Evolutionary conservation across 2,888 invertebrate genomes (phyloP), one percentile per base, ranked within the genome.

Genomic region (Abscondita cerata): DNA sequence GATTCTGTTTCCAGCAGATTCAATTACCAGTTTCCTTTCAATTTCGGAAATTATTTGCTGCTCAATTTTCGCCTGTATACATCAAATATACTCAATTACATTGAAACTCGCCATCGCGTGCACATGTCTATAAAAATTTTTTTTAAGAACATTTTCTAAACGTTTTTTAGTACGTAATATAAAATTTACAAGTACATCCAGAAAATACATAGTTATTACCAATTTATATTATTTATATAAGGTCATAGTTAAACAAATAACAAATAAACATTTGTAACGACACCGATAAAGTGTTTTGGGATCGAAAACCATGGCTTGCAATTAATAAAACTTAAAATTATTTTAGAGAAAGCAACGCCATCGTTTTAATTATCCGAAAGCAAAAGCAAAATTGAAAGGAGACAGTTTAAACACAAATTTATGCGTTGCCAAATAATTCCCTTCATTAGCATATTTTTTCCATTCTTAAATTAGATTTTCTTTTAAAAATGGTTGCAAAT

Each of bases 1-100:
- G 64, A 61, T 65, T 64, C 68, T 66, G 68, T 68, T 66, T 62
- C 62, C 59, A 68, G 50, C 64, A 62, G 67, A 68, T 68, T 69
- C 69, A 69, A 69, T 69, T 69, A 69, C 65, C 68, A 65, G 66
- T 46, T 62, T 68, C 67, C 69, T 68, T 69, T 69, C 69, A 66
- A 68, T 68, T 65, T 64, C 61, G 46, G 59, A 55, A 69, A 68
- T 69, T 65, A 68, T 68, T 67, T 68, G 61, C 62, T 61, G 62
- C 62, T 64, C 65, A 64, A 67, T 69, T 67, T 64, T 47, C 58
- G 63, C 55, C 62, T 62, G 62, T 62, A 62, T 62, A 57, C 52
- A 58, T 62, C 62, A 62, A 53, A 62, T 57, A 62, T 58, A 62
- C 62, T 62, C 57, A 62, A 62, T 62, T 62, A 62, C 61, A 61